Evolutionary conservation across 2,888 invertebrate species (phyloP).

Genomic region (Eristalis arbustorum): DNA sequence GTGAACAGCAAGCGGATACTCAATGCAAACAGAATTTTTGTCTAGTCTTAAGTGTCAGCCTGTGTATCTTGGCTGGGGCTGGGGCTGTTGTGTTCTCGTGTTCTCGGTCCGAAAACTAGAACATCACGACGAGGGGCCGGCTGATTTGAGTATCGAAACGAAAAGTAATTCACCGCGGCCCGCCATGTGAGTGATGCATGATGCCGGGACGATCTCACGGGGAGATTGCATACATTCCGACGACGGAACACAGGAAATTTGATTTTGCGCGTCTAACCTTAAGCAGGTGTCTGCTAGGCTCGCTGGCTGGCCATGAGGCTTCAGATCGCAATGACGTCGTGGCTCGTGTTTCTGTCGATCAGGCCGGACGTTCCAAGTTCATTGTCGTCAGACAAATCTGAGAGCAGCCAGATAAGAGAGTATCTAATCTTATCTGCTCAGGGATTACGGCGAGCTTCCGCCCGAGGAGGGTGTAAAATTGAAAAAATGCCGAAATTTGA

Average conservation of each 20-base stretch:
- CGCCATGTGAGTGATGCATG: not conserved
- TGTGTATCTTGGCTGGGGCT: not conserved
- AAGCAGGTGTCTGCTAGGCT: not conserved
- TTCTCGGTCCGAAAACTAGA: not conserved
- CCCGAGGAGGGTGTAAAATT: not conserved
- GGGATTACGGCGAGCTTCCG: not conserved
- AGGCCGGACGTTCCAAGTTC: not conserved
- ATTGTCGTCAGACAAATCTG: not conserved
- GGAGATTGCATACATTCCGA: not conserved
- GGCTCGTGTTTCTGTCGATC: not conserved
- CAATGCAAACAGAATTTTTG: slow-evolving; percentile 26
- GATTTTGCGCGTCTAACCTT: not conserved
- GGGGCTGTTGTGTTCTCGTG: not conserved
- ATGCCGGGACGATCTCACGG: not conserved
- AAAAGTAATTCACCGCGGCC: not conserved
- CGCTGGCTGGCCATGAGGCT: no score
- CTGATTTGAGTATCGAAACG: not conserved
- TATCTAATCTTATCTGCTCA: not conserved
- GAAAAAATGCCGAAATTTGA: not conserved
- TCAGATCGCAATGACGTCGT: not conserved
- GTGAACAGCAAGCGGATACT: slow-evolving; percentile 40
- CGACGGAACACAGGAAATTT: not conserved
- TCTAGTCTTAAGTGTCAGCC: slow-evolving; percentile 36
- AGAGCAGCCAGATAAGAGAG: not conserved
- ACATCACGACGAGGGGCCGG: not conserved